A percentile compares a stretch with the other conserved stretches of the same genome.
Conservation (phyloP, 2,888 invertebrate species). For the Colletes collaris region DNA sequence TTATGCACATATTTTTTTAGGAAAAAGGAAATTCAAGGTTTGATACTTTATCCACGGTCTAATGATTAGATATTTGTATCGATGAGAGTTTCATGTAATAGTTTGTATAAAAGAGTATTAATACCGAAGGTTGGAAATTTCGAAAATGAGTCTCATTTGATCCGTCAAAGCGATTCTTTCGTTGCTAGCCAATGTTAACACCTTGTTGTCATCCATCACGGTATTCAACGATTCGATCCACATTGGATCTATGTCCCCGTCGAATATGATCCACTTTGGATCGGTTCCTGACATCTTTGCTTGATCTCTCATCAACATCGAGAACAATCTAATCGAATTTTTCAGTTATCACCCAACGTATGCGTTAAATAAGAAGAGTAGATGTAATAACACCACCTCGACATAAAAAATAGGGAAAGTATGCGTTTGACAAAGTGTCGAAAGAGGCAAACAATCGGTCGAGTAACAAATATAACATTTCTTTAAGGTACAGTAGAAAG, state of each 20-base stretch:
- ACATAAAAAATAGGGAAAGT: too few relatives aligned
- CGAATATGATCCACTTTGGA: slow-evolving; percentile 97
- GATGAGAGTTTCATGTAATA: too few relatives aligned
- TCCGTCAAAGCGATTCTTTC: slow-evolving; percentile 96
- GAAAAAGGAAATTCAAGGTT: too few relatives aligned
- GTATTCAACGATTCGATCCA: slow-evolving; percentile 99
- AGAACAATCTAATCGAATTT: slow-evolving; percentile 89
- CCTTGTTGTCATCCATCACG: slow-evolving; percentile 98
- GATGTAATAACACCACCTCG: too few relatives aligned
- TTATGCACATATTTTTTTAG: too few relatives aligned
- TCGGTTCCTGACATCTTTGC: slow-evolving; percentile 94
- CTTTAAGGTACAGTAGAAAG: not conserved
- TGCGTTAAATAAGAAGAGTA: too few relatives aligned
- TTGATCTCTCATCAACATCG: slow-evolving; percentile 96
- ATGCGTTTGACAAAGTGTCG: too few relatives aligned
- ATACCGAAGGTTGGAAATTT: slow-evolving; percentile 90
- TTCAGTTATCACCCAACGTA: too few relatives aligned
- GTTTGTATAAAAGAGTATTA: not conserved
- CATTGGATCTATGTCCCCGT: slow-evolving; percentile 99
- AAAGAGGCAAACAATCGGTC: too few relatives aligned
- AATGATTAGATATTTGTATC: too few relatives aligned
- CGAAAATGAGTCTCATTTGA: slow-evolving; percentile 95
- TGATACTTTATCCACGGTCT: too few relatives aligned
- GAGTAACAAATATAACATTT: too few relatives aligned
- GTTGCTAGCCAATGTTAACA: slow-evolving; percentile 95